Percentiles rank a stretch among this genome's conserved stretches.
phyloP scores from a whole-genome alignment of 1,140 invertebrate genomes.

The Tribolium castaneum region DNA sequence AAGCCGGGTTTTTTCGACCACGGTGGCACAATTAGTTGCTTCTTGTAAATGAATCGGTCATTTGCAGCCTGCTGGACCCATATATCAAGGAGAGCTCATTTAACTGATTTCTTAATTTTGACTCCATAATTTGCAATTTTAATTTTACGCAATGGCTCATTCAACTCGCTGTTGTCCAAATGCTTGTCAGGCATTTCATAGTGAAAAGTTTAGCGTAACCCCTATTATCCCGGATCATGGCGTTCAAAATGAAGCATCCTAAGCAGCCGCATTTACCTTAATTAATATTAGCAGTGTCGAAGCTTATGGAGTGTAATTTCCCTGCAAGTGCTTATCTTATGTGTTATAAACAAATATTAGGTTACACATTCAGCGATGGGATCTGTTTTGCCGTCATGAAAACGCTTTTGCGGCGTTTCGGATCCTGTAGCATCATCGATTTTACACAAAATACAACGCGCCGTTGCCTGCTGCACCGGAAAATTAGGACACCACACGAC shows the following conservation, averaged over 20 bases:
- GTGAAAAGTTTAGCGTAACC: too few relatives aligned
- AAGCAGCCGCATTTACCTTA: slow-evolving; percentile 23
- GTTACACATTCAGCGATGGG: slow-evolving; percentile 31
- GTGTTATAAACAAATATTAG: slow-evolving; percentile 33
- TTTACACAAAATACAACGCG: slow-evolving; percentile 31
- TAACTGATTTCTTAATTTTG: neutral
- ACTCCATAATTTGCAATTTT: too few relatives aligned
- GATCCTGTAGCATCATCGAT: slow-evolving; percentile 33
- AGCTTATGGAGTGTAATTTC: slow-evolving; percentile 2
- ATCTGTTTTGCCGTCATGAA: slow-evolving; percentile 25
- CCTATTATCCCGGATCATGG: neutral
- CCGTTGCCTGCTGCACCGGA: slow-evolving; percentile 13
- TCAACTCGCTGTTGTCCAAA: too few relatives aligned
- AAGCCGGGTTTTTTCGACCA: neutral
- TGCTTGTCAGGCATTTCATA: too few relatives aligned
- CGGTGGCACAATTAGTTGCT: neutral
- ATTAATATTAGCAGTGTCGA: slow-evolving; percentile 19
- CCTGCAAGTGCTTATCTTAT: slow-evolving; percentile 32
- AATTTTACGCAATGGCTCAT: too few relatives aligned
- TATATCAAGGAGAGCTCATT: neutral
- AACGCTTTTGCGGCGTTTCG: slow-evolving; percentile 26
- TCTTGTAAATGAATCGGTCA: neutral
- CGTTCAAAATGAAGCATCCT: neutral
- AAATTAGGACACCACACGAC: slow-evolving; percentile 30
- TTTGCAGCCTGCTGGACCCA: neutral